phyloP scores from a whole-genome alignment of 2,113 vertebrate genomes.

The Megatriorchis doriae region DNA sequence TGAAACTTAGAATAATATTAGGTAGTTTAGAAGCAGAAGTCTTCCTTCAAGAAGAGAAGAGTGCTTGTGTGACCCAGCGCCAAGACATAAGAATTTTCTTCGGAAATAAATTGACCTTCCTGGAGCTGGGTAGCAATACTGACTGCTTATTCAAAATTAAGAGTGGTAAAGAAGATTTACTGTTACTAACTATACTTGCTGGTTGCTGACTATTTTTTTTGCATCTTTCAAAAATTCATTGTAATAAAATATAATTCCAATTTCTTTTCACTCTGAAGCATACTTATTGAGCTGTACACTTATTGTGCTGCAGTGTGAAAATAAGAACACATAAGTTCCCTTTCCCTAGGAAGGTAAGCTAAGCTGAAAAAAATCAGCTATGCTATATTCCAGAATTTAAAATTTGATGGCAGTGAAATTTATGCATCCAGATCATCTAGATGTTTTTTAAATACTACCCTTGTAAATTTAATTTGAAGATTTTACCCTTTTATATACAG shows the following conservation, averaged over 20 bases:
- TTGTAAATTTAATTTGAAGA: not conserved
- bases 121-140: not conserved
- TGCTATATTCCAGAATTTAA: not conserved
- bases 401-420: not conserved
- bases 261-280: not conserved
- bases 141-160: not conserved
- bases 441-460: not conserved
- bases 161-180: not conserved
- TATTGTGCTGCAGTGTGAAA: not conserved
- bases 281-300: not conserved
- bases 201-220: not conserved
- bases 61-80: rapidly evolving
- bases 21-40: not conserved
- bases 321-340: not conserved
- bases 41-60: not conserved
- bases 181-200: not conserved
- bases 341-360: not conserved
- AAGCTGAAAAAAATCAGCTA: not conserved
- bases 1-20: not conserved
- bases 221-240: not conserved
- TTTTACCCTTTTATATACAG: not conserved
- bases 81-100: not conserved
- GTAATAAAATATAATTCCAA: not conserved
- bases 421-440: not conserved
- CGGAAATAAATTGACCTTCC: not conserved